Evolutionary conservation across 2,113 vertebrate genomes (phyloP), one percentile per base, ranked within the genome.

Genomic region (Chaenogobius annularis): DNA sequence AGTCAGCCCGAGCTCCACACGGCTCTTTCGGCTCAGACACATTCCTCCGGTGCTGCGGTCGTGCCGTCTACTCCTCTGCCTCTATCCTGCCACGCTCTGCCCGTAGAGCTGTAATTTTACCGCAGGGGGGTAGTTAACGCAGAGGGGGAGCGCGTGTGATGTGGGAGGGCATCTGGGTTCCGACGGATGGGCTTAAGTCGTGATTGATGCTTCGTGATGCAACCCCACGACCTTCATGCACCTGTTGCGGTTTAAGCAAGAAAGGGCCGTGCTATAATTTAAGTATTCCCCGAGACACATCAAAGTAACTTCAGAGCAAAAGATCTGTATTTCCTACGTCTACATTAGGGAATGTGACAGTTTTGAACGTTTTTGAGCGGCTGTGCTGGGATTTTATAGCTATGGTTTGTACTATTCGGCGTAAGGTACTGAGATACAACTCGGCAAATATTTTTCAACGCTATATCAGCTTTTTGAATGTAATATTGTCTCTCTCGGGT

Each of bases 151-250:
- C 58, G 35, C 58, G 15, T 35, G 58, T 61, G 58, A 61, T 61
- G 58, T 61, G 58, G 58, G 26, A 35, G 58, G 58, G 23, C 58
- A 61, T 61, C 58, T 35, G 58, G 31, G 58, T 61, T 61, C 58
- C 35, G 26, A 1, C 58, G 13, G 10, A 1, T 11, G 13, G 58
- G 0, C 7, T 31, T 35, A 15, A 19, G 17, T 0, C 10, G 17
- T 10, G 58, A 61, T 61, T 61, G 17, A 35, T 35, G 58, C 26
- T 61, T 61, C 8, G 2, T 15, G 26, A 61, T 7, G 58, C 26
- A 35, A 61, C 58, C 26, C 55, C 13, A 3, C 14, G 14, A 61
- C 26, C 58, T 35, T 7, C 58, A 10, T 19, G 15, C 58, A 61
- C 58, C 58, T 61, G 58, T 61, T 61, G 23, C 23, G 7, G 26